A percentile compares a stretch with the other conserved stretches of the same genome.
phyloP scores from a whole-genome alignment of 1,140 invertebrate species.

The Drosophila pectinifera region DNA sequence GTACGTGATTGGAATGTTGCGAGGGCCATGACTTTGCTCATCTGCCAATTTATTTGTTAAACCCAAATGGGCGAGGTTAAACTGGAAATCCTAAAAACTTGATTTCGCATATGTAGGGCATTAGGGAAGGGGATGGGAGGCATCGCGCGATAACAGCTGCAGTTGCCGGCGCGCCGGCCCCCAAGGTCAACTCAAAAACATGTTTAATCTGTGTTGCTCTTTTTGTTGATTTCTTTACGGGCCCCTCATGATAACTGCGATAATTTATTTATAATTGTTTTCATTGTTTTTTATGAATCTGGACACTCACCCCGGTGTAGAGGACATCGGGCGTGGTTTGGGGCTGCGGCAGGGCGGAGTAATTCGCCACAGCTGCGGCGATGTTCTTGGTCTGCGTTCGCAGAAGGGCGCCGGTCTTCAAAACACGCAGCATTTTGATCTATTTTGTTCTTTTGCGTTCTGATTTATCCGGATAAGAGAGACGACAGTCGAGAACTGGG shows the following conservation, averaged over 20 bases:
- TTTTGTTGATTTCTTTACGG: background rate
- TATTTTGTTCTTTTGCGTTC: slow-evolving; percentile 8
- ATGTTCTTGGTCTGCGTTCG: slow-evolving; percentile 50
- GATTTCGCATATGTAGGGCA: slow-evolving; percentile 36
- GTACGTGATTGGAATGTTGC: slow-evolving; percentile 43
- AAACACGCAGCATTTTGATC: slow-evolving; percentile 68
- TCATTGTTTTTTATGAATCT: background rate
- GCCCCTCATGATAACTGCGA: slow-evolving; percentile 13
- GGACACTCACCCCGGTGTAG: slow-evolving; percentile 76
- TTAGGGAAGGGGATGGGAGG: slow-evolving; percentile 2
- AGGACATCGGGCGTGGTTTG: slow-evolving; percentile 73
- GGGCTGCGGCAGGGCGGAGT: slow-evolving; percentile 67
- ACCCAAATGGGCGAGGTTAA: background rate
- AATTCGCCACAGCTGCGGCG: slow-evolving; percentile 51
- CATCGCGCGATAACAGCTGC: slow-evolving; percentile 37
- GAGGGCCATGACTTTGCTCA: background rate
- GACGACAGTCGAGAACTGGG: slow-evolving; percentile 1
- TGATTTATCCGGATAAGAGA: slow-evolving; percentile 7
- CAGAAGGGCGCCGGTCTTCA: slow-evolving; percentile 61
- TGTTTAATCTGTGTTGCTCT: slow-evolving; percentile 3
- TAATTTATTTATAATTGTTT: slow-evolving; percentile 9
- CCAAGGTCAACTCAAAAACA: slow-evolving; percentile 51
- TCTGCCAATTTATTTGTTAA: slow-evolving; percentile 39
- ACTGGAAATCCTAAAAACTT: slow-evolving; percentile 36
- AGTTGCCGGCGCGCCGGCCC: slow-evolving; percentile 7